Percentiles rank a stretch among this genome's conserved stretches.
Conservation (phyloP, 2,797 vertebrate species). For the Falco berigora region DNA sequence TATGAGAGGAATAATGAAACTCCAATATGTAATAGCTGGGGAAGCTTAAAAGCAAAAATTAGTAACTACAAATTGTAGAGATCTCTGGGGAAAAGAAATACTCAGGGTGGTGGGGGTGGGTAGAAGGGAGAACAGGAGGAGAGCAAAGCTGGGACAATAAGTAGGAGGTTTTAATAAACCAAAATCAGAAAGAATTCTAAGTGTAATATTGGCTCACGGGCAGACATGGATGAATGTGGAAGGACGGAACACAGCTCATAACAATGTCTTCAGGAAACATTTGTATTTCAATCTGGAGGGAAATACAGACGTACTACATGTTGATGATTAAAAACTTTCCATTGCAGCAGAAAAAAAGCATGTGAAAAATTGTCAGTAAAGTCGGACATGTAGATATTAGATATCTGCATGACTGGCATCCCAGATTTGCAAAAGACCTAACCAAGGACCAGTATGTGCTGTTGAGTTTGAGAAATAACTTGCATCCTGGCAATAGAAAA, state of each 20-base stretch:
- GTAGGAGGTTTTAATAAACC: background rate
- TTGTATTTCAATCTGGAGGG: background rate
- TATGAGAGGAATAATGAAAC: background rate
- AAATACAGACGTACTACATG: background rate
- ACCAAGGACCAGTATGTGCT: background rate
- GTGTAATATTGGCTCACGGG: background rate
- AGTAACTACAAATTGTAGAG: background rate
- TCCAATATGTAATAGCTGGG: background rate
- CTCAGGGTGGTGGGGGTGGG: no score
- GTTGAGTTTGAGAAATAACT: background rate
- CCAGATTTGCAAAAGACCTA: background rate
- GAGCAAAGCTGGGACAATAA: background rate
- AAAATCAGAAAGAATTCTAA: background rate
- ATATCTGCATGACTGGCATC: background rate
- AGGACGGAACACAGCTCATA: background rate
- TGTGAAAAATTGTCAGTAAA: background rate
- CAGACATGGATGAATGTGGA: background rate
- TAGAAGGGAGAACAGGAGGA: background rate
- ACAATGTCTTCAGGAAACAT: background rate
- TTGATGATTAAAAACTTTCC: background rate
- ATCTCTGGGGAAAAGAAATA: background rate
- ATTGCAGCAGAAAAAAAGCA: background rate
- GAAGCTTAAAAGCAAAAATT: background rate
- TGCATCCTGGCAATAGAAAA: background rate
- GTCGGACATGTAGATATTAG: background rate